Conservation (phyloP, 2,113 vertebrate genomes). For the Myrmecophaga tridactyla region DNA sequence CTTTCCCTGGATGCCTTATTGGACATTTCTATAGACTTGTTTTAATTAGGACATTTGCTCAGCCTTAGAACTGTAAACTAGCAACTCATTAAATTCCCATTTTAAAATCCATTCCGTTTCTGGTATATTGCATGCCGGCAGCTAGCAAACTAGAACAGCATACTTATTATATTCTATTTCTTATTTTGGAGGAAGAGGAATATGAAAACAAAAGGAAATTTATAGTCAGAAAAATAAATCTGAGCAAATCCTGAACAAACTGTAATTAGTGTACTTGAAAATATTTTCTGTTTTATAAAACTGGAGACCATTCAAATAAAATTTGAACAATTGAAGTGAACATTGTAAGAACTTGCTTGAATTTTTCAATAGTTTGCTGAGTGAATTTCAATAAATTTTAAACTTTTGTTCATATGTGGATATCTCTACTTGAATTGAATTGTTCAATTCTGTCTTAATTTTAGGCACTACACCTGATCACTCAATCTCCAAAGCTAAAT, state of each 20-base stretch:
- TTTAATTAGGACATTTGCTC: no score
- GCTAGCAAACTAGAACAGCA: no score
- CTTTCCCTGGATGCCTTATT: no score
- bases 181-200: neutral
- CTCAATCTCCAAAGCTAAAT: neutral
- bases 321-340: neutral
- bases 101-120: no score
- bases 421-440: neutral
- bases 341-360: neutral
- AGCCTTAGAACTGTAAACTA: no score
- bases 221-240: slow-evolving; percentile 11
- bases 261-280: neutral
- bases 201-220: neutral
- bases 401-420: neutral
- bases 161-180: neutral
- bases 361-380: neutral
- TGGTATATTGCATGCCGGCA: no score
- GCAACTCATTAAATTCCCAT: no score
- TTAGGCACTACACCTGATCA: neutral
- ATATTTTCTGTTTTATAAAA: neutral
- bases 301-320: neutral
- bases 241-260: neutral
- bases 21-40: no score
- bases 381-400: neutral
- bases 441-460: neutral